A percentile compares a stretch with the other conserved stretches of the same genome.
Conservation (phyloP, 2,888 invertebrate genomes). For the Melinaea marsaeus region DNA sequence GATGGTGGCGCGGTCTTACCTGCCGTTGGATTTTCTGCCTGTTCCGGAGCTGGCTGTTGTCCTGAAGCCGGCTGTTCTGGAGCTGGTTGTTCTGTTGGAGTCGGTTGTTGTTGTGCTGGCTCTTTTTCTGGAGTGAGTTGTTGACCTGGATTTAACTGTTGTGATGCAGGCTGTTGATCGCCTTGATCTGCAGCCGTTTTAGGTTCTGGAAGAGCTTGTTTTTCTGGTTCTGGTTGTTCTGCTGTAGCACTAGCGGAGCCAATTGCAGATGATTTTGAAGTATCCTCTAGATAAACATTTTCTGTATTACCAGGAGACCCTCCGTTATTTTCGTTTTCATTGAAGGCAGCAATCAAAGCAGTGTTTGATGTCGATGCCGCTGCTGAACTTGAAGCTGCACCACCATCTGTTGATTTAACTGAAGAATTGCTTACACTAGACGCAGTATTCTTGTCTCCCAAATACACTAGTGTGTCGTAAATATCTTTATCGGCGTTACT, state of each 20-base stretch:
- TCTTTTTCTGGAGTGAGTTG: background rate
- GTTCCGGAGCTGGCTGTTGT: background rate
- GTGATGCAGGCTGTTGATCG: background rate
- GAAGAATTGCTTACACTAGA: constrained; percentile 28
- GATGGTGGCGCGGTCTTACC: too few species aligned
- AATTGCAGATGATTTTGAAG: constrained; percentile 27
- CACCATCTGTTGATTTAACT: constrained; percentile 21
- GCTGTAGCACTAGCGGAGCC: constrained; percentile 24
- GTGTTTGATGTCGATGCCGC: constrained; percentile 31
- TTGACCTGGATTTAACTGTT: background rate
- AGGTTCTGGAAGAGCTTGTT: too few species aligned
- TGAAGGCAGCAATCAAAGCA: constrained; percentile 31
- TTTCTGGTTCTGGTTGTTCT: background rate
- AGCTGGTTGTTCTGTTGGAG: background rate
- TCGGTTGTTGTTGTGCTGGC: background rate
- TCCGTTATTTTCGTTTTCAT: constrained; percentile 23
- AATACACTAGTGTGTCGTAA: constrained; percentile 29
- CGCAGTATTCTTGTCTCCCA: constrained; percentile 32
- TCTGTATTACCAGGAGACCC: constrained; percentile 24
- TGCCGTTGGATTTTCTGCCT: too few species aligned
- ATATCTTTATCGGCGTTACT: constrained; percentile 8
- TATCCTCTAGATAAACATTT: constrained; percentile 32
- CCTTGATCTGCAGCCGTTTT: background rate
- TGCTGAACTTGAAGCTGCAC: constrained; percentile 26
- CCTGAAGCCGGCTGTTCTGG: constrained; percentile 4